Percentiles rank a stretch among this genome's conserved stretches.
These are phyloP conservation scores for Chymomyza amoena DNA, from an alignment of 2,888 invertebrate genomes.

Conservation along the genomic window DNA sequence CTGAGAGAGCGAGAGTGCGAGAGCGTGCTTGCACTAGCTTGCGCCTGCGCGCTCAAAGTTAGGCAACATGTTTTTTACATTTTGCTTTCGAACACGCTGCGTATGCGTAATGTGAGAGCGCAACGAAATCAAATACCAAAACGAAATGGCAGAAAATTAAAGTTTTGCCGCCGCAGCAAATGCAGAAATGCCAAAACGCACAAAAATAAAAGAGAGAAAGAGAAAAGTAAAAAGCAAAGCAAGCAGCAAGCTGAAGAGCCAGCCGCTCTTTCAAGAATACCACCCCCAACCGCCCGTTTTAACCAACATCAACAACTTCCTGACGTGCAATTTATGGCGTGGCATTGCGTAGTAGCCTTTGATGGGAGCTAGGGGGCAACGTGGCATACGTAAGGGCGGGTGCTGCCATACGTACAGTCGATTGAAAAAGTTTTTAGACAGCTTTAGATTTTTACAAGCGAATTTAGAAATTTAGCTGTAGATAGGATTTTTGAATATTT, in stretches of 20 bases:
- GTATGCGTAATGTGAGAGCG: constrained; percentile 59
- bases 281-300: constrained; percentile 3
- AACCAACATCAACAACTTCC: constrained; percentile 37
- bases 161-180: constrained; percentile 37
- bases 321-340: constrained; percentile 45
- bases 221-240: not conserved
- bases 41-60: constrained; percentile 42
- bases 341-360: constrained; percentile 29
- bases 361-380: not conserved
- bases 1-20: constrained; percentile 8
- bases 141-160: constrained; percentile 59
- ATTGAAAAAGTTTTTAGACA: too few relatives aligned
- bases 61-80: constrained; percentile 50
- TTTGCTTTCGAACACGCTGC: constrained; percentile 34
- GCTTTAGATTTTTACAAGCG: too few relatives aligned
- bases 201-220: not conserved
- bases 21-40: not conserved
- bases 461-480: too few relatives aligned
- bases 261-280: not conserved
- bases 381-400: constrained; percentile 3
- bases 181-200: constrained; percentile 4
- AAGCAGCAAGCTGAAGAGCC: not conserved
- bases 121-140: constrained; percentile 41
- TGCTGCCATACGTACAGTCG: not conserved
- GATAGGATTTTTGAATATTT: too few relatives aligned